Base-by-base conservation (phyloP, 2,113 vertebrate genomes). In the Pandion haliaetus region DNA sequence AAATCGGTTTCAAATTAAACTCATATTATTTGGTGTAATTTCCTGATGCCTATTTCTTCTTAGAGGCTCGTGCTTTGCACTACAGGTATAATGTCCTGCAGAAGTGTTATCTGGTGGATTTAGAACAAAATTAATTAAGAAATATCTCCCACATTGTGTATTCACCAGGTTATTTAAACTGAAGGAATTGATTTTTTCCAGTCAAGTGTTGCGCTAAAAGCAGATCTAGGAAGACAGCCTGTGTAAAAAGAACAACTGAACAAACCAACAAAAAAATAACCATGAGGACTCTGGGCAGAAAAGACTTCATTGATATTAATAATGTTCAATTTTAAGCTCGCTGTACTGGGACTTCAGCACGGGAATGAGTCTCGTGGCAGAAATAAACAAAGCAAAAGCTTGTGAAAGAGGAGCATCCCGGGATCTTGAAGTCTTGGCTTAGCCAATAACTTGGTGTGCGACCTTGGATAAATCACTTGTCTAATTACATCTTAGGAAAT, bases 131-230 rank as follows among this genome's bases (percentile, higher is more conserved):
- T 55, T 1, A 85, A 62, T 69, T 73, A 74, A 94, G 73, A 91
- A 92, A 72, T 73, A 54, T 54, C 52, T 88, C 78, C 62, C n/a
- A 78, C 25, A 59, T n/a, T 54, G 49, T 82, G 24, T 58, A 91
- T 83, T 76, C 63, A 65, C 32, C 26, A 52, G 61, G 84, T 94
- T 96, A 94, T 94, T 97, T 89, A 96, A 96, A 93, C 69, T 65
- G 88, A 85, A 90, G 23, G 29, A 82, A 97, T 66, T 71, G 32
- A 90, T 96, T 86, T 86, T 90, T 93, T 82, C 73, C 54, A 54
- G 32, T 86, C 59, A 91, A 88, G 31, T 86, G 47, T 86, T 0
- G 0, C 2, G 1, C 42, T 86, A 81, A 85, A 92, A 88, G 23
- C 71, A 93, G 62, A 95, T 32, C 29, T 94, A 79, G 52, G 34